Evolutionary conservation across 2,888 invertebrate species (phyloP).

Genomic region (Drosophila suboccidentalis): DNA sequence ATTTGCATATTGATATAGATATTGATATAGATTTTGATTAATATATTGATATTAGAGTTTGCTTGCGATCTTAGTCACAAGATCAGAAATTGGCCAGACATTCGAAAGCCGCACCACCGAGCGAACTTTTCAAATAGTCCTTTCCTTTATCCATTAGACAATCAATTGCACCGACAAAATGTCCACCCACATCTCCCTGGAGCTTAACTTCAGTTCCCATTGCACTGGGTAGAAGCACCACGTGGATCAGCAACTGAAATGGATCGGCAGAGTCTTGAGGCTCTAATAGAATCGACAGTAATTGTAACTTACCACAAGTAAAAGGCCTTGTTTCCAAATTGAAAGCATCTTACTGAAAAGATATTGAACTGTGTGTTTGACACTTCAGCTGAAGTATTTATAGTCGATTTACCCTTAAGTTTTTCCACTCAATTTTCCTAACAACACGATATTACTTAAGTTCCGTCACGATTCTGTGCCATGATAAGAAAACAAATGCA

Average conservation of each 20-base stretch:
- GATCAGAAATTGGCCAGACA: too few relatives aligned
- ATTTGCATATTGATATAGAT: not conserved
- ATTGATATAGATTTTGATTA: too few relatives aligned
- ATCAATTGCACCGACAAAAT: not conserved
- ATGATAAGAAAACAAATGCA: slow-evolving; percentile 22
- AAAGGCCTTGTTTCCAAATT: slow-evolving; percentile 3
- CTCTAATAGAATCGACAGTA: not conserved
- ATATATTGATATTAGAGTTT: not conserved
- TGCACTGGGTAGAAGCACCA: not conserved
- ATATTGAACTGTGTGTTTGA: not conserved
- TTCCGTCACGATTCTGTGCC: slow-evolving; percentile 12
- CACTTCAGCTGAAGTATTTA: slow-evolving; percentile 16
- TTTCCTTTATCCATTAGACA: not conserved
- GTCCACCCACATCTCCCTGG: not conserved
- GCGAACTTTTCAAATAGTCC: too few relatives aligned
- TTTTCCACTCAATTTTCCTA: not conserved
- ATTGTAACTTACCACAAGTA: slow-evolving; percentile 21
- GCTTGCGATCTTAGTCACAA: too few relatives aligned
- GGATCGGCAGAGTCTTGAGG: not conserved
- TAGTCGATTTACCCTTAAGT: not conserved
- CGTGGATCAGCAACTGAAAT: slow-evolving; percentile 19
- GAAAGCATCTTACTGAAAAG: slow-evolving; percentile 8
- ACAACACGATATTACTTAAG: slow-evolving; percentile 11
- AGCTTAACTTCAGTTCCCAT: not conserved
- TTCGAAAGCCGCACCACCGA: too few relatives aligned